Evolutionary conservation across 23 tunicate species (phyloP), one percentile per base, ranked within the genome.

Genomic region (Styela clava): DNA sequence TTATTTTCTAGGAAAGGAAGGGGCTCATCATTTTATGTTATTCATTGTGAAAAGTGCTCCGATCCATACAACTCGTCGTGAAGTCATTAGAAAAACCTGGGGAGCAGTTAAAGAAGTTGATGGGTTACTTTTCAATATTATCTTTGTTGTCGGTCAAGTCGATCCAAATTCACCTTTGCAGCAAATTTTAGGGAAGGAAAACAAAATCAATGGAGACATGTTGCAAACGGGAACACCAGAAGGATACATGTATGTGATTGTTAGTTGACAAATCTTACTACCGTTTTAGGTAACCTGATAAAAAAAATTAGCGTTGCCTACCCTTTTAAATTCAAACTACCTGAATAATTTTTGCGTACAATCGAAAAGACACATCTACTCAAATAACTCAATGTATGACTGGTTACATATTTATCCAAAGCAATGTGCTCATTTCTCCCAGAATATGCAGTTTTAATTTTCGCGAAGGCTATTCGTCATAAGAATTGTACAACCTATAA

Each of bases 31-130:
- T 37, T 76, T 76, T 65, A 76, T 76, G 81, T 9, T 61, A 7
- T 78, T 88, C 80, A 76, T 88, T 71, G 93, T 88, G 9, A 88
- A 88, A 37, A 84, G 87, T 56, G 67, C 86, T 3, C 62, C 87
- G 12, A 68, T 32, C 0, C 84, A 88, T 34, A 74, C 86, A 31
- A 33, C 20, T 5, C 36, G 79, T 3, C 82, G 93, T 31, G 70
- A 78, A 23, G 83, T 78, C 0, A 88, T 88, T n/a, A 81, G 93
- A 7, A 69, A 79, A 20, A 83, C 93, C 16, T 88, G 93, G 93
- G 93, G 87, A 52, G 64, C 83, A 1, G 69, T 74, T 31, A 33
- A 68, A 74, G 52, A 26, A 23, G 31, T 88, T 26, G 84, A 78
- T 31, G 63, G 73, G 22, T 31, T 34, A 25, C 74, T n/a, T 28